Evolutionary conservation across 2,888 invertebrate species (phyloP).

Genomic region (Lathronympha strigana): DNA sequence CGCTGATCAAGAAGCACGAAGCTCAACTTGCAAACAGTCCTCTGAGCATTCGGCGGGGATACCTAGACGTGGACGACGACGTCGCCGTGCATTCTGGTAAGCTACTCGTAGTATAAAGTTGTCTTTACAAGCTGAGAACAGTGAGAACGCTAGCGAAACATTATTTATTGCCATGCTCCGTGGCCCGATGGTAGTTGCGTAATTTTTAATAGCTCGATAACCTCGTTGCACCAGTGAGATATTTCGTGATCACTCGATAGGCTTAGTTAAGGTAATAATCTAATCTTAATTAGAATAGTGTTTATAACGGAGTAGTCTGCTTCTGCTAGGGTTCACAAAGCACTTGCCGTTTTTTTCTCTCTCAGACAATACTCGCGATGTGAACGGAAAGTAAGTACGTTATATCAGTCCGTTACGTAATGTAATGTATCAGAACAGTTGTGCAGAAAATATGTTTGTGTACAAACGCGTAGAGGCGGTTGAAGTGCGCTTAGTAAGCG

Average conservation of each 20-base stretch:
- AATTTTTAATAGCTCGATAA: slow-evolving; percentile 44
- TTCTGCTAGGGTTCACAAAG: slow-evolving; percentile 8
- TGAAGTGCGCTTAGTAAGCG: slow-evolving; percentile 45
- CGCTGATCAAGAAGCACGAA: slow-evolving; percentile 77
- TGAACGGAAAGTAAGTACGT: slow-evolving; percentile 24
- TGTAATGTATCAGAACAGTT: slow-evolving; percentile 46
- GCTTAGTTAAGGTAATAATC: slow-evolving; percentile 3
- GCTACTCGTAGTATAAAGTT: slow-evolving; percentile 45
- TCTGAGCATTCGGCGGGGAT: slow-evolving; percentile 76
- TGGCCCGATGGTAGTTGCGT: slow-evolving; percentile 39
- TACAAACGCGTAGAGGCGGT: slow-evolving; percentile 35
- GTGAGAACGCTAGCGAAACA: slow-evolving; percentile 4
- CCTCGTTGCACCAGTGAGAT: slow-evolving; percentile 44
- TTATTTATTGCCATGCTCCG: slow-evolving; percentile 19
- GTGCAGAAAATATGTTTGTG: slow-evolving; percentile 43
- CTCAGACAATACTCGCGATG: slow-evolving; percentile 23
- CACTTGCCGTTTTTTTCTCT: neutral
- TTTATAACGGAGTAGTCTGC: slow-evolving; percentile 7
- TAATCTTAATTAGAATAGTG: slow-evolving; percentile 16
- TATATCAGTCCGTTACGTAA: slow-evolving; percentile 48
- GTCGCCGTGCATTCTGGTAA: slow-evolving; percentile 90
- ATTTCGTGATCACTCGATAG: slow-evolving; percentile 39
- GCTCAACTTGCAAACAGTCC: slow-evolving; percentile 74
- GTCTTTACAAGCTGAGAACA: slow-evolving; percentile 8
- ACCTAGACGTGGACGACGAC: slow-evolving; percentile 86